These are phyloP conservation scores for Hirtodrosophila cameraria DNA, from an alignment of 2,888 invertebrate species.

Conservation along the genomic window DNA sequence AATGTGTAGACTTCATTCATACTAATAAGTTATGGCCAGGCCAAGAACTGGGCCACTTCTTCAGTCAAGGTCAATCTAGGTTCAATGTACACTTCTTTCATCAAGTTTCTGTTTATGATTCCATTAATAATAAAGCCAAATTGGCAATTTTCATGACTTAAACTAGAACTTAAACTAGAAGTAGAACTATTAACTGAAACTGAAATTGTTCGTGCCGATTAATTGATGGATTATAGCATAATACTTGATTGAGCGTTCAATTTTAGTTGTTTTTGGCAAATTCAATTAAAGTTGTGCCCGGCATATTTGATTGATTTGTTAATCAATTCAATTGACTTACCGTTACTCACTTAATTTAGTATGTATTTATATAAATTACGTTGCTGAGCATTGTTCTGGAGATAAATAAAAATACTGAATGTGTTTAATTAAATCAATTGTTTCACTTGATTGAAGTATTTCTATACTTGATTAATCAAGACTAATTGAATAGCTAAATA, in stretches of 20 bases:
- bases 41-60: slow-evolving; percentile 4
- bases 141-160: not conserved
- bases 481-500: too few relatives aligned
- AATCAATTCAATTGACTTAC: slow-evolving; percentile 24
- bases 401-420: too few relatives aligned
- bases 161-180: too few relatives aligned
- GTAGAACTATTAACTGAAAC: too few relatives aligned
- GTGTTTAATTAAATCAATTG: too few relatives aligned
- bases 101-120: slow-evolving; percentile 61
- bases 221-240: slow-evolving; percentile 66
- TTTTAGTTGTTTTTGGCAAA: not conserved
- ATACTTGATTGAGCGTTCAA: slow-evolving; percentile 45
- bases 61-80: slow-evolving; percentile 40
- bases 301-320: slow-evolving; percentile 47
- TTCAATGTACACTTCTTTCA: slow-evolving; percentile 50
- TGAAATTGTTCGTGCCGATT: slow-evolving; percentile 27
- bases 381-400: too few relatives aligned
- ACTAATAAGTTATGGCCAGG: not conserved
- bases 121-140: slow-evolving; percentile 46
- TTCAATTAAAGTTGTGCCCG: slow-evolving; percentile 42
- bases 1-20: not conserved
- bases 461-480: too few relatives aligned
- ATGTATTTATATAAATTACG: too few relatives aligned
- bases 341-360: too few relatives aligned
- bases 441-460: too few relatives aligned